Evolutionary conservation across 2,113 vertebrate species (phyloP).

Genomic region (Emydocephalus ijimae): DNA sequence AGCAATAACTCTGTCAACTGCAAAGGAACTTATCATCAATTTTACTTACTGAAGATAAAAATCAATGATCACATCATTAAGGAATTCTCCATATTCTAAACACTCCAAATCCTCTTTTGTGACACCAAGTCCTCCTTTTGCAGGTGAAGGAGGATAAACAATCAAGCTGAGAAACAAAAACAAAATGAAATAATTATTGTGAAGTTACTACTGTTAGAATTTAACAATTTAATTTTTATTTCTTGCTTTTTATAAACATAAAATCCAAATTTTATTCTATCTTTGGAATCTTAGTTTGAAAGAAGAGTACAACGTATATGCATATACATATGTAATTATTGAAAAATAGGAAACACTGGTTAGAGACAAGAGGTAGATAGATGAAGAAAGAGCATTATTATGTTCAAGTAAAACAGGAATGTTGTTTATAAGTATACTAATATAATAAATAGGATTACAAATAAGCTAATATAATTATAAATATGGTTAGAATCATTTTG

Average conservation of each 20-base stretch:
- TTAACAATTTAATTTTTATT: neutral
- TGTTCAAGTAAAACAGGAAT: no score
- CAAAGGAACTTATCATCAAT: neutral
- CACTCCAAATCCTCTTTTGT: slow-evolving; percentile 93
- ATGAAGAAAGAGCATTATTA: no score
- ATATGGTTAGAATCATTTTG: no score
- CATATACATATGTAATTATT: neutral
- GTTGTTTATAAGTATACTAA: no score
- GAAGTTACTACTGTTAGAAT: neutral
- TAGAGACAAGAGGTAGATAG: no score
- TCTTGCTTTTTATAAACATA: neutral
- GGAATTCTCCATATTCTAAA: slow-evolving; percentile 91
- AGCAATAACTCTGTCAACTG: neutral
- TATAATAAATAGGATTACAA: no score
- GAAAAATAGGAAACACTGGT: neutral
- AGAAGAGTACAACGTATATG: neutral
- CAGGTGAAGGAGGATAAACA: slow-evolving; percentile 91
- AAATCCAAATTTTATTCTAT: neutral
- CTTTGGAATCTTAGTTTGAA: neutral
- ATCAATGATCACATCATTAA: slow-evolving; percentile 99
- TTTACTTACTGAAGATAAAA: slow-evolving; percentile 96
- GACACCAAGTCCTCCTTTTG: slow-evolving; percentile 91
- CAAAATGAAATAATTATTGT: neutral
- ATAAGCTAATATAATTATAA: no score
- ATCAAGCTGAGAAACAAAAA: slow-evolving; percentile 81